Conservation (phyloP, 2,113 vertebrate genomes). For the Gymnobelideus leadbeateri region DNA sequence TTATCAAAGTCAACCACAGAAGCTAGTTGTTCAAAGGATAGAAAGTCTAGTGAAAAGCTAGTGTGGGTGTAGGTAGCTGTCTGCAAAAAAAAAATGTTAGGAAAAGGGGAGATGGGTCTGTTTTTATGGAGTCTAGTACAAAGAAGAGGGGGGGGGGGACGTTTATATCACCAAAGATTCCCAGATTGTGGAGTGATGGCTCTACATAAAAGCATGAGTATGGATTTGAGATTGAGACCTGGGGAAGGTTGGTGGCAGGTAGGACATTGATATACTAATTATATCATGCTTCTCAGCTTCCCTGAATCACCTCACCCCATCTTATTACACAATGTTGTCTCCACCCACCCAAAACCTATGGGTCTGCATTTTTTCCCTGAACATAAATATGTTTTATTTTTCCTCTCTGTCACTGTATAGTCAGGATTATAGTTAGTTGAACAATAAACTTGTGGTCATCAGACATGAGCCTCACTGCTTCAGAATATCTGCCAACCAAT, state of each 20-base stretch:
- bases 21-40: not conserved
- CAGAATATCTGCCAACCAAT: constrained; percentile 1
- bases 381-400: not conserved
- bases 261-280: not conserved
- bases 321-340: not conserved
- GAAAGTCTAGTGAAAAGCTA: not conserved
- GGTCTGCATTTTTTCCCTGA: not conserved
- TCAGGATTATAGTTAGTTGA: not conserved
- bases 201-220: not conserved
- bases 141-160: not conserved
- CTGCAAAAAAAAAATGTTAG: too few species aligned
- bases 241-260: not conserved
- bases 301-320: not conserved
- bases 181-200: not conserved
- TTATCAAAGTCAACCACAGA: not conserved
- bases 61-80: not conserved
- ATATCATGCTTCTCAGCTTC: not conserved
- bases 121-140: not conserved
- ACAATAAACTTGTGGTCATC: not conserved
- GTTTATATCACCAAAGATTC: not conserved
- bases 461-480: not conserved
- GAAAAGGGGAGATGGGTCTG: not conserved
- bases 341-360: not conserved
- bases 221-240: not conserved
- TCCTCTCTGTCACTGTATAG: not conserved